Conservation (phyloP, 2,797 vertebrate species). For the Smutsia gigantea region DNA sequence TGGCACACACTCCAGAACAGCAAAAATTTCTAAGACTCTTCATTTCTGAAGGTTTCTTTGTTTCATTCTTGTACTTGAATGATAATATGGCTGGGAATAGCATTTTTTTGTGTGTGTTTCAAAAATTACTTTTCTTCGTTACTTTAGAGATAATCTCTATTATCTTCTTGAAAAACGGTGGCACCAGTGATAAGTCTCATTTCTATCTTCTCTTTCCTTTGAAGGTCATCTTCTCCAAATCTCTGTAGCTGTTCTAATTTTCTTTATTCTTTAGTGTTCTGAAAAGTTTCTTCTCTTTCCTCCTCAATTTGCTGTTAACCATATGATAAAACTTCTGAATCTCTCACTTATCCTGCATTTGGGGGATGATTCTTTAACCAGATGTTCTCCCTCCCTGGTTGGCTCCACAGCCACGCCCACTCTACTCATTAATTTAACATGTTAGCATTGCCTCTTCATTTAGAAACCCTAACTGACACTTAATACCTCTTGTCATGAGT, state of each 20-base stretch:
- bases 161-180: constrained; percentile 38
- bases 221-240: not conserved
- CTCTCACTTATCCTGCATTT: not conserved
- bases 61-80: not conserved
- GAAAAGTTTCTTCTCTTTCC: not conserved
- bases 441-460: not conserved
- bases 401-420: not conserved
- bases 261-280: not conserved
- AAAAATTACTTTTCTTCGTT: constrained; percentile 28
- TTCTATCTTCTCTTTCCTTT: not conserved
- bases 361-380: not conserved
- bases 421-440: not conserved
- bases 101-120: not conserved
- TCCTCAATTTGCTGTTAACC: not conserved
- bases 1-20: not conserved
- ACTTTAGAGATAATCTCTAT: not conserved
- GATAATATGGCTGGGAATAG: not conserved
- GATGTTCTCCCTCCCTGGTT: fast-evolving
- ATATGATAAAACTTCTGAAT: not conserved
- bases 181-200: not conserved
- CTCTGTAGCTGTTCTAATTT: not conserved
- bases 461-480: not conserved
- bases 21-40: not conserved
- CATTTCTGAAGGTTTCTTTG: not conserved
- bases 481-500: not conserved